Conservation (phyloP, 1,140 invertebrate genomes). For the Ruditapes philippinarum region DNA sequence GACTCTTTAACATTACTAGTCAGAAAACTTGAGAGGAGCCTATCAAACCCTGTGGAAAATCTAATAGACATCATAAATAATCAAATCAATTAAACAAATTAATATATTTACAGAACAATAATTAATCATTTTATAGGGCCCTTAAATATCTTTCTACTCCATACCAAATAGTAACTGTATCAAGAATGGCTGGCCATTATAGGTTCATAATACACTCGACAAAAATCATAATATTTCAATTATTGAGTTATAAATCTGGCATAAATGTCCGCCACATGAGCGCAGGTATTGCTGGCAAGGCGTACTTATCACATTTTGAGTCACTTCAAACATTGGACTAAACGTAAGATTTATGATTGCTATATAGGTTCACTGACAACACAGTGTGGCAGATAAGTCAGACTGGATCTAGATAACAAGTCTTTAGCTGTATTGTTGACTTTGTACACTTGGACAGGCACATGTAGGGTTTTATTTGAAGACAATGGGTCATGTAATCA, state of each 20-base stretch:
- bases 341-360: slow-evolving; percentile 15
- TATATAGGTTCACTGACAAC: neutral
- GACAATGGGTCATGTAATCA: neutral
- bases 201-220: neutral
- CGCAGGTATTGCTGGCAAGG: neutral
- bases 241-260: slow-evolving; percentile 11
- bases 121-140: neutral
- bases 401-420: neutral
- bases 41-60: too few relatives aligned
- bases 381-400: neutral
- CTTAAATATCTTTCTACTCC: neutral
- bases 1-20: too few relatives aligned
- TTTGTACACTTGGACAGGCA: neutral
- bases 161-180: too few relatives aligned
- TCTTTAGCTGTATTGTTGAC: neutral
- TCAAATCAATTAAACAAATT: neutral
- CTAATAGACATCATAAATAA: too few relatives aligned
- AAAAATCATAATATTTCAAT: slow-evolving; percentile 8
- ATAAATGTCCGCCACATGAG: slow-evolving; percentile 8
- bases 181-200: too few relatives aligned
- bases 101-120: neutral
- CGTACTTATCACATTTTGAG: neutral
- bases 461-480: neutral
- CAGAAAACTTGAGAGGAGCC: too few relatives aligned
- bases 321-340: neutral